Conservation (phyloP, 2,113 vertebrate genomes). For the Mixornis gularis region DNA sequence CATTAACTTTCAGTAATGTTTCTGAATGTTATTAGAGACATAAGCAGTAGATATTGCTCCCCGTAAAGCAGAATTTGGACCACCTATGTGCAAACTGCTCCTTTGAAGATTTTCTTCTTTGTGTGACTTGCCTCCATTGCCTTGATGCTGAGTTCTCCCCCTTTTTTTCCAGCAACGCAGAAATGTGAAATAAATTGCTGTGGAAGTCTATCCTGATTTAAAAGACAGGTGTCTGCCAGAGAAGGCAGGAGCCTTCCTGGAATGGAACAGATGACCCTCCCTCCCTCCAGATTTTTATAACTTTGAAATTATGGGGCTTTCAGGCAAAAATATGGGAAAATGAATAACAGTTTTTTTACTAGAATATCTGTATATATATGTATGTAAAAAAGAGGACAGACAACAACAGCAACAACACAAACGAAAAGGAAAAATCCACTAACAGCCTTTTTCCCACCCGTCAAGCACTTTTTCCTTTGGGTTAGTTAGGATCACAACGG, state of each 20-base stretch:
- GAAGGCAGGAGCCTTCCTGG: background rate
- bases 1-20: background rate
- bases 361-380: background rate
- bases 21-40: background rate
- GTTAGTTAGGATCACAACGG: fast-evolving
- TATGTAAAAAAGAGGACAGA: background rate
- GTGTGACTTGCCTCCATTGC: background rate
- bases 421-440: background rate
- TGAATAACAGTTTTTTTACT: background rate
- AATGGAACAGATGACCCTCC: background rate
- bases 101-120: background rate
- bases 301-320: background rate
- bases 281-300: background rate
- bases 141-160: background rate
- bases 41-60: background rate
- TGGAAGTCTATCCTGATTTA: background rate
- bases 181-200: background rate
- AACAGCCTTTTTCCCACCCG: background rate
- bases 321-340: background rate
- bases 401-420: background rate
- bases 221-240: background rate
- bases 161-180: too few species aligned
- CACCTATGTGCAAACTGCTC: fast-evolving
- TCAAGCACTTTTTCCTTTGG: background rate
- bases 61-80: background rate